Conservation (phyloP, 37 sponge, comb jelly and placozoan species). For the Amphimedon queenslandica region DNA sequence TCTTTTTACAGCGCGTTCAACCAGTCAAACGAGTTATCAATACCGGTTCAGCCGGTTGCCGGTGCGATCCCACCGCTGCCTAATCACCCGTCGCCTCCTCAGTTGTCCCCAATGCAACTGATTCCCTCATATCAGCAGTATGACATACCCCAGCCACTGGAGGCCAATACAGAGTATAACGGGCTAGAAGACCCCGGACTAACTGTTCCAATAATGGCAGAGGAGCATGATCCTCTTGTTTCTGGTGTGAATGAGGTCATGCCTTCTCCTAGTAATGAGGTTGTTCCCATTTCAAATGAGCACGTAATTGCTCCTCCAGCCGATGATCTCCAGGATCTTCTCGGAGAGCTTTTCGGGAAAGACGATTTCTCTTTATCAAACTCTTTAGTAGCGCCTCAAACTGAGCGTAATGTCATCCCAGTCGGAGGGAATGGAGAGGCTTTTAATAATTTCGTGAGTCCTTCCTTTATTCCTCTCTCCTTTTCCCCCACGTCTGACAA, state of each 20-base stretch:
- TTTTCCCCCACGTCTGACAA: constrained; percentile 5
- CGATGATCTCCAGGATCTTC: background rate
- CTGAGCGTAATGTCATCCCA: background rate
- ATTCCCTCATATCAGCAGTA: no score
- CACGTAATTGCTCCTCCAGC: background rate
- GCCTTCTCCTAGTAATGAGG: background rate
- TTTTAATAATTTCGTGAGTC: background rate
- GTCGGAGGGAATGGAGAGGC: background rate
- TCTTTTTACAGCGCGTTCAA: no score
- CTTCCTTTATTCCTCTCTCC: no score
- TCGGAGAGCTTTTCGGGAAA: background rate
- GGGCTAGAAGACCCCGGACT: no score
- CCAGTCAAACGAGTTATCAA: no score
- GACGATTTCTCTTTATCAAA: background rate
- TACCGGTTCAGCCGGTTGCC: no score
- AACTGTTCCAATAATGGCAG: no score
- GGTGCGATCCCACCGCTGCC: no score
- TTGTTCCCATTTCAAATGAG: background rate
- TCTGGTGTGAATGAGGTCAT: background rate
- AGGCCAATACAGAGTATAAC: no score
- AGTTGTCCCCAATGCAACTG: no score
- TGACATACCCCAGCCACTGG: no score
- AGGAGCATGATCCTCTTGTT: background rate
- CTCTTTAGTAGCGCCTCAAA: background rate
- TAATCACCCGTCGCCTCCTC: no score